Base-by-base conservation (phyloP, 2,113 vertebrate genomes). In the Podarcis cretensis region DNA sequence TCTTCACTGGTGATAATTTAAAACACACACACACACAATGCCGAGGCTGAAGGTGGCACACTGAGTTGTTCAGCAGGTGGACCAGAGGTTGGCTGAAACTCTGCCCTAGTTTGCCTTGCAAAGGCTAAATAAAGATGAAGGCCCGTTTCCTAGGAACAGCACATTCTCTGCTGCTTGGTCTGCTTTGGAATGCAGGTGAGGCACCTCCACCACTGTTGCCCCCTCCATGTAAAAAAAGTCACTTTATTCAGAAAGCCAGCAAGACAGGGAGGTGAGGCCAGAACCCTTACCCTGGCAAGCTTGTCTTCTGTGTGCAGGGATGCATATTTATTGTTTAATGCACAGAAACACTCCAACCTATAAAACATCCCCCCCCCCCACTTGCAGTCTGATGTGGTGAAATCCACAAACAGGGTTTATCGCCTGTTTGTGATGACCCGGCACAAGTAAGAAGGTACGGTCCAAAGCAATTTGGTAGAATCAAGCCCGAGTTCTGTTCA, bases 31-130 rank as follows among this genome's bases (percentile, higher is more conserved):
- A 14, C 14, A 63, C 59, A 14, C 59, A 20, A 0, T 1, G 87
- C 84, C 59, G 88, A 95, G 94, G 95, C 93, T 92, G 81, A 93
- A 96, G 92, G 89, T 90, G 87, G 75, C 6, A n/a, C 13, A 3
- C 0, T 79, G 75, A 68, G 35, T 32, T 59, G 84, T n/a, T n/a
- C 74, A 77, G 54, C 71, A 23, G 69, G 30, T 16, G 32, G 13
- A 73, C 32, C 30, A 5, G 54, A 20, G 54, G 32, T 75, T 37
- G 48, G 48, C 35, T 54, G 23, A 8, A 37, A 76, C 71, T 75
- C 37, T 84, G 83, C 57, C 54, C 73, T 85, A 9, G 32, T 20
- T 30, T 23, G 73, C 54, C 21, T 63, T 2, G 48, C 54, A 30
- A 18, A 65, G 73, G 57, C 6, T 85, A 84, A 71, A 48, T 32